A percentile compares a stretch with the other conserved stretches of the same genome.
These are phyloP conservation scores for Cacatua alba DNA, from an alignment of 2,113 vertebrate genomes.

Conservation along the genomic window DNA sequence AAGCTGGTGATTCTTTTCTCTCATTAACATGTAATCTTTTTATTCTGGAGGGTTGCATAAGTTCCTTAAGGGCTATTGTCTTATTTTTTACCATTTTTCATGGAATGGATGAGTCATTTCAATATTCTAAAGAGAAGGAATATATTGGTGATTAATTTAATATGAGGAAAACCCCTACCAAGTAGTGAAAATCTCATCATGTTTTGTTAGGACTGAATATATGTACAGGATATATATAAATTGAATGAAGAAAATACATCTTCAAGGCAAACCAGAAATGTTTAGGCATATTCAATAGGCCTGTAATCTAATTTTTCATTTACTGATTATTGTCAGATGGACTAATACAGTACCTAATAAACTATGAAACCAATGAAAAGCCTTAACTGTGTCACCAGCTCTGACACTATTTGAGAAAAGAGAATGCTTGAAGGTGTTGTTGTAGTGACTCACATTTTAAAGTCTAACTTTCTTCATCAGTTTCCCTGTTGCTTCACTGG, in stretches of 20 bases:
- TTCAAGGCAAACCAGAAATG: constrained; percentile 7
- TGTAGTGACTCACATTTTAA: constrained; percentile 33
- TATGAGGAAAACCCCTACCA: background rate
- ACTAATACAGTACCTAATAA: background rate
- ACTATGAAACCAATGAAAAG: background rate
- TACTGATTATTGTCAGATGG: constrained; percentile 51
- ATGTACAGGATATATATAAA: background rate
- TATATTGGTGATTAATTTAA: background rate
- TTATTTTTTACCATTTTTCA: background rate
- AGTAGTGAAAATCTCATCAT: background rate
- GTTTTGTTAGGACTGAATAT: background rate
- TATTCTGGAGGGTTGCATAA: background rate
- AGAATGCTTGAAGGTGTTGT: constrained; percentile 10
- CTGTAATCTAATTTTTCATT: constrained; percentile 43
- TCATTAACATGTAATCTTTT: background rate
- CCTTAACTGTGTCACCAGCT: background rate
- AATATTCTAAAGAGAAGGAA: background rate
- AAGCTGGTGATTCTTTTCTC: background rate
- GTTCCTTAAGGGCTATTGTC: background rate
- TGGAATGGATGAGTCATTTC: background rate
- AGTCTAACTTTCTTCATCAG: background rate
- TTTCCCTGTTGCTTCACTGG: background rate
- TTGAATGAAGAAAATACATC: background rate
- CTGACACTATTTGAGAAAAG: background rate
- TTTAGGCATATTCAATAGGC: background rate